These are phyloP conservation scores for Microtus oregoni DNA, from an alignment of 2,113 vertebrate genomes.

Conservation along the genomic window DNA sequence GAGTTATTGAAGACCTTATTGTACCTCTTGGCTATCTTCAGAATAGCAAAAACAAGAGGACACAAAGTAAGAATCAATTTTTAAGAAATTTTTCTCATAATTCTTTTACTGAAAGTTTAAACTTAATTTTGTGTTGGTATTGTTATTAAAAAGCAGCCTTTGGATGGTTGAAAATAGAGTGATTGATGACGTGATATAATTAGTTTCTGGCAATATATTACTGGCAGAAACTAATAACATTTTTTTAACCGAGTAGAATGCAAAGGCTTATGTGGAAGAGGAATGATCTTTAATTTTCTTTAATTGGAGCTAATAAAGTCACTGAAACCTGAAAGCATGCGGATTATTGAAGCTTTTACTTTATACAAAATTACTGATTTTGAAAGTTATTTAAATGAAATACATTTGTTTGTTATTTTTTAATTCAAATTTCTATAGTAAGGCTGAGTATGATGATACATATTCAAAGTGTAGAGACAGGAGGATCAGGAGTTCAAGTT, in stretches of 20 bases:
- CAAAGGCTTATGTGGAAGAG: conserved; percentile 12
- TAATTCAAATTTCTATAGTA: background rate
- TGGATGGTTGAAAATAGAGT: background rate
- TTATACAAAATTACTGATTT: background rate
- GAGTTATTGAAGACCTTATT: conserved; percentile 98
- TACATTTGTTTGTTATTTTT: conserved; percentile 48
- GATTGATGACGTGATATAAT: background rate
- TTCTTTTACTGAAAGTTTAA: conserved; percentile 24
- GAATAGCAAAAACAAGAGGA: conserved; percentile 94
- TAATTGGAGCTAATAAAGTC: conserved; percentile 26
- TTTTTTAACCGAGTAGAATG: conserved; percentile 31
- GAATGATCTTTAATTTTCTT: conserved; percentile 46
- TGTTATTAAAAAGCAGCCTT: conserved; percentile 1
- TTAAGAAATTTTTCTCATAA: conserved; percentile 20
- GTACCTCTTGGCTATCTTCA: conserved; percentile 96
- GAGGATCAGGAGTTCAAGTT: background rate
- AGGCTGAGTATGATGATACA: background rate
- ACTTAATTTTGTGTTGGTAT: conserved; percentile 26
- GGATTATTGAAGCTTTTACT: background rate
- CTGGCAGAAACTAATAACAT: background rate
- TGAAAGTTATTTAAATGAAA: conserved; percentile 33
- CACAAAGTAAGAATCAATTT: conserved; percentile 91
- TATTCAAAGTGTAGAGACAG: background rate
- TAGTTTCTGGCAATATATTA: background rate
- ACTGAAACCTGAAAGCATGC: background rate